Conservation (phyloP, 2,888 invertebrate species). For the Brachypalpus laphriformis region DNA sequence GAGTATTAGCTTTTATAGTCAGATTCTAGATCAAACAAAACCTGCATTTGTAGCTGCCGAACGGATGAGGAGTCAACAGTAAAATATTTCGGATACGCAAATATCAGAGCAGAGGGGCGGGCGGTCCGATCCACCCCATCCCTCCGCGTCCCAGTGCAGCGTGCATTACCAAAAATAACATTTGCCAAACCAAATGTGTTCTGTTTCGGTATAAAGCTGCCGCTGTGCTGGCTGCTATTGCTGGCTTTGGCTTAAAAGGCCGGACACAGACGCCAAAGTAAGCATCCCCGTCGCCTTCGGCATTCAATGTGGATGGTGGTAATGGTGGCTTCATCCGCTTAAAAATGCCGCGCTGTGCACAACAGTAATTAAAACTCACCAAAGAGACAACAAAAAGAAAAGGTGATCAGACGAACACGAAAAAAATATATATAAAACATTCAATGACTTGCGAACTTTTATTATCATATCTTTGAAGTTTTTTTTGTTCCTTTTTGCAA, state of each 20-base stretch:
- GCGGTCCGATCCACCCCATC: not conserved
- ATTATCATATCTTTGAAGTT: conserved; percentile 31
- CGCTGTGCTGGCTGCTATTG: not conserved
- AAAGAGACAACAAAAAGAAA: conserved; percentile 1
- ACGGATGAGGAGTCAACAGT: conserved; percentile 52
- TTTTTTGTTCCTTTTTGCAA: conserved; percentile 37
- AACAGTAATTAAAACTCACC: conserved; percentile 26
- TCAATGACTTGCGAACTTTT: conserved; percentile 35
- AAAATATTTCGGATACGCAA: conserved; percentile 49
- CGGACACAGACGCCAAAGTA: conserved; percentile 38
- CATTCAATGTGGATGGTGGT: not conserved
- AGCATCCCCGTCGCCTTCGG: conserved; percentile 15
- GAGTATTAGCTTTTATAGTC: conserved; percentile 36
- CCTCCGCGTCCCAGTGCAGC: not conserved
- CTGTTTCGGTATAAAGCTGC: conserved; percentile 25
- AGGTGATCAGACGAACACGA: conserved; percentile 13
- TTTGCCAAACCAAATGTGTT: conserved; percentile 46
- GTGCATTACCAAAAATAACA: conserved; percentile 70
- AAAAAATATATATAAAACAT: conserved; percentile 15
- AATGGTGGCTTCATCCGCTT: conserved; percentile 13
- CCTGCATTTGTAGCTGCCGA: conserved; percentile 58
- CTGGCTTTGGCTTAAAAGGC: conserved; percentile 35
- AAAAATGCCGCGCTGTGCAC: conserved; percentile 2
- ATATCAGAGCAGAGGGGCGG: conserved; percentile 7
- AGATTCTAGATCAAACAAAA: conserved; percentile 67